phyloP scores from a whole-genome alignment of 2,888 invertebrate genomes.

The Tridacna crocea region DNA sequence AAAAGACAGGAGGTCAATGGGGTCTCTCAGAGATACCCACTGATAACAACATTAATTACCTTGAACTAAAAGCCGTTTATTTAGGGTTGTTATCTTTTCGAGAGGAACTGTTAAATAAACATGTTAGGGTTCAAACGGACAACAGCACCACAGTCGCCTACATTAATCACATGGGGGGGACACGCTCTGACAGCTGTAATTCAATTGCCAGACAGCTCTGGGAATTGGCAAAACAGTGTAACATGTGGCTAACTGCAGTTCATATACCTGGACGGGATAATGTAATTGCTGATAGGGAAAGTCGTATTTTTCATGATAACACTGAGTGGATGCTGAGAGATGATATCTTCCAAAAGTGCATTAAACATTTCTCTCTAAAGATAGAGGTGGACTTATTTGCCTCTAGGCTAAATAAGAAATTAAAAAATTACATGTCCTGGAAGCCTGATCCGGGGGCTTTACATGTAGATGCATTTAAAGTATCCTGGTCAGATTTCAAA shows the following conservation, averaged over 20 bases:
- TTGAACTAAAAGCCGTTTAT: neutral
- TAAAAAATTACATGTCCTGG: slow-evolving; percentile 36
- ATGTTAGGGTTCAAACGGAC: neutral
- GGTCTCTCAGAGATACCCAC: neutral
- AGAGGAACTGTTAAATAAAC: neutral
- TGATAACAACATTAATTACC: neutral
- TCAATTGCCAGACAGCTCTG: slow-evolving; percentile 15
- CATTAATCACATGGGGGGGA: neutral
- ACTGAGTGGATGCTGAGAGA: slow-evolving; percentile 29
- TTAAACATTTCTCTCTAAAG: neutral
- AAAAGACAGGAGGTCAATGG: neutral
- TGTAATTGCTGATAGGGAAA: slow-evolving; percentile 5
- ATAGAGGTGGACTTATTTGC: neutral
- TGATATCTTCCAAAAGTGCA: neutral
- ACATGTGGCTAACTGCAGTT: slow-evolving; percentile 21
- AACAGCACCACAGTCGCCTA: neutral
- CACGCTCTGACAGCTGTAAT: neutral
- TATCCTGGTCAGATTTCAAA: slow-evolving; percentile 25
- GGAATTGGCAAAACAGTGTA: slow-evolving; percentile 12
- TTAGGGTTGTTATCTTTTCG: neutral
- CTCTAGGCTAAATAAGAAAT: slow-evolving; percentile 15
- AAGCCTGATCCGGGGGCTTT: slow-evolving; percentile 35
- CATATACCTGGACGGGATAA: slow-evolving; percentile 23
- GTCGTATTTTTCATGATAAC: slow-evolving; percentile 13
- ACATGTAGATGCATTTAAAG: slow-evolving; percentile 35